Evolutionary conservation across 2,113 vertebrate species (phyloP), one percentile per base, ranked within the genome.

Genomic region (Nothocercus julius): DNA sequence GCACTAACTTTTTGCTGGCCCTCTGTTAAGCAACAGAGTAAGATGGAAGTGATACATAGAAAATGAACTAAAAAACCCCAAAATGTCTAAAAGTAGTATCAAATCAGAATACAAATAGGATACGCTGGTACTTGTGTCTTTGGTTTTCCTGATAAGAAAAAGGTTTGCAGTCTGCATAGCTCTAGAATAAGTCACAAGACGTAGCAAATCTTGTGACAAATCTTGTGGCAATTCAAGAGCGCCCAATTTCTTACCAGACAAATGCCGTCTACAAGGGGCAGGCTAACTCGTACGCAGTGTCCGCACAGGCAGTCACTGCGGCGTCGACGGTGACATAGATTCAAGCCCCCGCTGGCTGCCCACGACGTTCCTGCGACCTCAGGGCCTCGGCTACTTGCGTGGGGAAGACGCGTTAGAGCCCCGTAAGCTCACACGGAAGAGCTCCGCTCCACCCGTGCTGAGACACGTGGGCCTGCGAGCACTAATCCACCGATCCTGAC

Each of bases 251-350:
- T 16, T 15, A 6, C 1, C 3, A 21, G 14, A 38, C 40, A 28
- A 21, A 11, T 0, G 0, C 20, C 24, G 7, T 6, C 22, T 16
- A 9, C 27, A 28, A 17, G 25, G 36, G 18, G 2, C 8, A n/a
- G 47, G 70, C 7, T 40, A 19, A 8, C 21, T 27, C 2, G 1
- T 30, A 27, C n/a, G 2, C 5, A 5, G 21, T 4, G 0, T 27
- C 14, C 38, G 27, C 24, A 3, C 17, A 7, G 36, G 32, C 5
- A 2, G 40, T 1, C 21, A 21, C 47, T 1, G 0, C 9, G 45
- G 21, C 7, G 7, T 1, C 20, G 2, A 1, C 7, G 27, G 44
- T 3, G 14, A 4, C 34, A 3, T 25, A 44, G 16, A 44, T 16
- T 16, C 44, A 44, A 5, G 6, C 27, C 68, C 21, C 30, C 27